Evolutionary conservation across 2,797 vertebrate species (phyloP), one percentile per base, ranked within the genome.

Genomic region (Alauda arvensis): DNA sequence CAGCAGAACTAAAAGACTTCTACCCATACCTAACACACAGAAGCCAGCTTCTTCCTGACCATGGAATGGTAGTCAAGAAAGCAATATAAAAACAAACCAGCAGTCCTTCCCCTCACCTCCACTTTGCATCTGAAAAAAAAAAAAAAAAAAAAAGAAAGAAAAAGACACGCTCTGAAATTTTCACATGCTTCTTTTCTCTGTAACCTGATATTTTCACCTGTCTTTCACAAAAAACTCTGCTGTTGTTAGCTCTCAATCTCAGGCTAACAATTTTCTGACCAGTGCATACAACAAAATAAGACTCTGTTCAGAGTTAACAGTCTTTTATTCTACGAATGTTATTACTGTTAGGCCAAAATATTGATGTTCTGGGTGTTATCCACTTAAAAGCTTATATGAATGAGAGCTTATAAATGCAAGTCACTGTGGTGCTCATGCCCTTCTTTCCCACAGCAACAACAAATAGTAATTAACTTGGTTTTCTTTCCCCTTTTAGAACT

Each of bases 131-230:
- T 70, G 29, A 69, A 89, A 69, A 87, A 84, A 65, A 87, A 83
- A 84, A 84, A 33, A 72, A 42, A 18, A 85, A 75, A 85, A 7
- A 10, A 69, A 37, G 33, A 14, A 45, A 20, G 45, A 21, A 76
- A 68, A 85, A 9, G 7, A 61, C 55, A 76, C 0, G 2, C 68
- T 83, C 82, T 79, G 77, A 91, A 81, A 86, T 93, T 79, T 95
- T 94, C 83, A 93, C 53, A 33, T 55, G 75, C 68, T 56, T 79
- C 55, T 89, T 92, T 92, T 78, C 52, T 29, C 29, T 94, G 93
- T 84, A 96, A 96, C n/a, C 48, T 84, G 89, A 91, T 93, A 94
- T 62, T 93, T 94, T 94, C 95, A 96, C 94, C 94, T 95, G 93
- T 93, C 84, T 87, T 95, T 91, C 77, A 85, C 2, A 3, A 81